Conservation (phyloP, 2,888 invertebrate genomes). For the Eupithecia dodoneata region DNA sequence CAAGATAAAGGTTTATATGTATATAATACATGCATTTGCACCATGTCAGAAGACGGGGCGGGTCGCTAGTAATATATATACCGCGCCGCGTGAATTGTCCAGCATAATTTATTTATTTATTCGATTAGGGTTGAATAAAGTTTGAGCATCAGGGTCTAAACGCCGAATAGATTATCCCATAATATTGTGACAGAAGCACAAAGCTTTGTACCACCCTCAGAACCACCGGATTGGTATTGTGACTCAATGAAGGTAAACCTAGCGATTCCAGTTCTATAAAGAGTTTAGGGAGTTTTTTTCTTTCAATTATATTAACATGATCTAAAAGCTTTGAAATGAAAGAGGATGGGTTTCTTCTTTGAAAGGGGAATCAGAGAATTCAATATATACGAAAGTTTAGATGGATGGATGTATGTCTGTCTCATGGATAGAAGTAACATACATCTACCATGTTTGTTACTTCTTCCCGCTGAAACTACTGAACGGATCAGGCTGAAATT, state of each 20-base stretch:
- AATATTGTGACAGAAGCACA: constrained; percentile 62
- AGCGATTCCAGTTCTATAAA: constrained; percentile 41
- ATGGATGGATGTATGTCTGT: no score
- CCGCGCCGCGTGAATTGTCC: no score
- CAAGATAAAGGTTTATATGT: no score
- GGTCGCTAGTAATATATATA: no score
- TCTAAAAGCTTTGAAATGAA: neutral
- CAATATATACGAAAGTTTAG: no score
- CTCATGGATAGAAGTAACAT: no score
- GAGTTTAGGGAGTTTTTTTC: constrained; percentile 2
- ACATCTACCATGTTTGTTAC: no score
- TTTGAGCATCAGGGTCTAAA: constrained; percentile 36
- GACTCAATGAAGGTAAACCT: constrained; percentile 32
- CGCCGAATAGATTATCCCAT: constrained; percentile 46
- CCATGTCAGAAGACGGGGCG: no score
- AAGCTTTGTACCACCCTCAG: constrained; percentile 6
- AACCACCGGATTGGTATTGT: constrained; percentile 39
- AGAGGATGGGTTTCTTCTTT: neutral
- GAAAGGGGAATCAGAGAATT: neutral
- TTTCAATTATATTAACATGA: constrained; percentile 2
- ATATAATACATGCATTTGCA: no score
- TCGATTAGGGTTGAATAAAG: constrained; percentile 17
- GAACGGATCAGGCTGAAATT: no score
- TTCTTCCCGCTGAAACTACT: no score
- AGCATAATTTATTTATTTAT: no score